These are phyloP conservation scores for Monochamus alternatus DNA, from an alignment of 2,888 invertebrate species.

Conservation along the genomic window DNA sequence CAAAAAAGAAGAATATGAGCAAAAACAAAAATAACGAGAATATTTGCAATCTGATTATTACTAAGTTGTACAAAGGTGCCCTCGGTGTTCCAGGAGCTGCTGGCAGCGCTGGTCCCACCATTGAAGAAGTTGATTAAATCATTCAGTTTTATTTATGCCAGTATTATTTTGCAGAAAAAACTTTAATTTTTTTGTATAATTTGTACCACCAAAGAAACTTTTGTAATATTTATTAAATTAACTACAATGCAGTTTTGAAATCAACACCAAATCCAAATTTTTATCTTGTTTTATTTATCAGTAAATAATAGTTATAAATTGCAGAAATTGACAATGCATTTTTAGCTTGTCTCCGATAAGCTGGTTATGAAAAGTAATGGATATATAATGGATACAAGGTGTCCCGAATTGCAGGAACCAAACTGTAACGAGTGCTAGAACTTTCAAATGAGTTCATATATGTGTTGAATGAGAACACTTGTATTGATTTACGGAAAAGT, in stretches of 20 bases:
- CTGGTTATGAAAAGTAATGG: no score
- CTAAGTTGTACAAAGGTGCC: constrained; percentile 90
- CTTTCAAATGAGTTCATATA: no score
- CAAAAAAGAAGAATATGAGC: constrained; percentile 95
- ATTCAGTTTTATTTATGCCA: constrained; percentile 41
- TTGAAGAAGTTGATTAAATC: constrained; percentile 91
- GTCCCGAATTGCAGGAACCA: no score
- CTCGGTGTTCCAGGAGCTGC: constrained; percentile 72
- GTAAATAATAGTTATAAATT: no score
- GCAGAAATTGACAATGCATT: no score
- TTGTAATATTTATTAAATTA: constrained; percentile 35
- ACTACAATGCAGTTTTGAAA: constrained; percentile 39
- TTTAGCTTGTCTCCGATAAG: no score
- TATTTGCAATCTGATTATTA: constrained; percentile 95
- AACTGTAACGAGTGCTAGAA: no score
- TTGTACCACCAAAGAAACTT: constrained; percentile 25
- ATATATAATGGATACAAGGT: no score
- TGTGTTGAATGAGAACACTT: no score
- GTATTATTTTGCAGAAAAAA: constrained; percentile 52
- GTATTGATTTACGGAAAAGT: no score
- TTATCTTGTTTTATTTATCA: constrained; percentile 13
- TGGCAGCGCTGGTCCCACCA: constrained; percentile 83
- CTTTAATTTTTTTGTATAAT: constrained; percentile 45
- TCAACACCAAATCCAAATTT: constrained; percentile 43
- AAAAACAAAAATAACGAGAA: constrained; percentile 95